These are phyloP conservation scores for Varanus salvator DNA, from an alignment of 2,113 vertebrate genomes.

Conservation along the genomic window DNA sequence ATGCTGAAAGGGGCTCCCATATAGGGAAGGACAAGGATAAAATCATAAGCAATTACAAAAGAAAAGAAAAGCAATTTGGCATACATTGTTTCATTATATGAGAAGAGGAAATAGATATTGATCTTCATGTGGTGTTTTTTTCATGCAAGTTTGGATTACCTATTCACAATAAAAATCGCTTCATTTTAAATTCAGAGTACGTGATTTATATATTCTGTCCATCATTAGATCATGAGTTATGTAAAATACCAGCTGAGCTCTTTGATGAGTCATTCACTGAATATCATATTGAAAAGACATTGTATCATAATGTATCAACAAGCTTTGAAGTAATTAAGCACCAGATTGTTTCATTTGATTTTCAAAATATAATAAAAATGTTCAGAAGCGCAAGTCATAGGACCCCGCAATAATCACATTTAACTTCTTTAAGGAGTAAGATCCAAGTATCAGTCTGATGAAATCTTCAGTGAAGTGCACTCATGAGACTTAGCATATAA, in stretches of 20 bases:
- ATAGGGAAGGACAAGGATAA: slow-evolving; percentile 30
- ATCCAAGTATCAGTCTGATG: slow-evolving; percentile 13
- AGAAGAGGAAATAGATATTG: slow-evolving; percentile 47
- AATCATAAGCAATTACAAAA: slow-evolving; percentile 26
- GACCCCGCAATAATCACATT: slow-evolving; percentile 44
- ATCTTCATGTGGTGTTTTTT: slow-evolving; percentile 42
- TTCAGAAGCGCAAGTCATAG: slow-evolving; percentile 35
- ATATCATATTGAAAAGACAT: slow-evolving; percentile 52
- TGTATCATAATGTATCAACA: slow-evolving; percentile 63
- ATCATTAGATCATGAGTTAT: slow-evolving; percentile 24
- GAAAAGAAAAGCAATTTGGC: slow-evolving; percentile 5
- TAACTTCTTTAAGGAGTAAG: slow-evolving; percentile 44
- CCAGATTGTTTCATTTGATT: slow-evolving; percentile 64
- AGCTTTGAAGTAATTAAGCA: slow-evolving; percentile 64
- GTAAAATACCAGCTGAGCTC: slow-evolving; percentile 51
- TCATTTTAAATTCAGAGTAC: slow-evolving; percentile 36
- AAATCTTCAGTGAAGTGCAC: slow-evolving; percentile 37
- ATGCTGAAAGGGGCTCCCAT: slow-evolving; percentile 27
- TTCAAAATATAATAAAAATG: slow-evolving; percentile 54
- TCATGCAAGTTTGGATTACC: slow-evolving; percentile 13
- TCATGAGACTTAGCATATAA: slow-evolving; percentile 19
- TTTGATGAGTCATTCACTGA: slow-evolving; percentile 57
- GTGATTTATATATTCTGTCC: slow-evolving; percentile 44
- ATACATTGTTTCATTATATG: slow-evolving; percentile 11
- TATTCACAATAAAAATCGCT: slow-evolving; percentile 42